phyloP scores from a whole-genome alignment of 2,797 vertebrate species.

The Benthosema pterotum region DNA sequence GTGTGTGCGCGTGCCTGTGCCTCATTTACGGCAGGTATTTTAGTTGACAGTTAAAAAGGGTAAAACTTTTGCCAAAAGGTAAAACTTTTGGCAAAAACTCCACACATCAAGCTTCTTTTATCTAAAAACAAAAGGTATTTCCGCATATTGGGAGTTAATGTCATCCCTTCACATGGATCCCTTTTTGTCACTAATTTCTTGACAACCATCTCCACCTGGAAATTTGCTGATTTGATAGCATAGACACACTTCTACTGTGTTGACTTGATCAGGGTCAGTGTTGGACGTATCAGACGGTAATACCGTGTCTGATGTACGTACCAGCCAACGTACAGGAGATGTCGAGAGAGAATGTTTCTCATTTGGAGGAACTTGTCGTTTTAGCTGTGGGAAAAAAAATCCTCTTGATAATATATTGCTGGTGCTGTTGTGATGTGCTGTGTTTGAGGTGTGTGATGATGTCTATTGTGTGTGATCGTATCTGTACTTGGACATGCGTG shows the following conservation, averaged over 20 bases:
- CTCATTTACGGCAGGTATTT: constrained; percentile 21
- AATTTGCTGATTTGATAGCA: too few species aligned
- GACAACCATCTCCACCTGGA: background rate
- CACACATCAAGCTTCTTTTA: too few species aligned
- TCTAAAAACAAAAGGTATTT: too few species aligned
- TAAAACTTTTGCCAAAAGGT: too few species aligned
- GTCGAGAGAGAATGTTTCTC: too few species aligned
- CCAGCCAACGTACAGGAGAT: too few species aligned
- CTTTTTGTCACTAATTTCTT: too few species aligned
- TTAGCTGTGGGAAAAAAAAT: constrained; percentile 15
- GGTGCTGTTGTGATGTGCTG: constrained; percentile 68
- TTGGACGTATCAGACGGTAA: constrained; percentile 23
- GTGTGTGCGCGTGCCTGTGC: constrained; percentile 32
- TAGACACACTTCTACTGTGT: background rate
- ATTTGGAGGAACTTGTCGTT: too few species aligned
- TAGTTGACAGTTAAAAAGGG: constrained; percentile 5
- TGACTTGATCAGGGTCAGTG: constrained; percentile 13
- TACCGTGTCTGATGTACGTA: too few species aligned
- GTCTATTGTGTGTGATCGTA: constrained; percentile 53
- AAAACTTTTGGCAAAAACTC: too few species aligned
- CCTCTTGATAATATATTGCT: constrained; percentile 62
- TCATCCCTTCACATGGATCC: too few species aligned
- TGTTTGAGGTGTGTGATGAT: constrained; percentile 67
- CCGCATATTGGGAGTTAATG: too few species aligned
- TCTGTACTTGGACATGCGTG: constrained; percentile 60